Evolutionary conservation across 2,888 invertebrate genomes (phyloP).

Genomic region (Tiphia femorata): DNA sequence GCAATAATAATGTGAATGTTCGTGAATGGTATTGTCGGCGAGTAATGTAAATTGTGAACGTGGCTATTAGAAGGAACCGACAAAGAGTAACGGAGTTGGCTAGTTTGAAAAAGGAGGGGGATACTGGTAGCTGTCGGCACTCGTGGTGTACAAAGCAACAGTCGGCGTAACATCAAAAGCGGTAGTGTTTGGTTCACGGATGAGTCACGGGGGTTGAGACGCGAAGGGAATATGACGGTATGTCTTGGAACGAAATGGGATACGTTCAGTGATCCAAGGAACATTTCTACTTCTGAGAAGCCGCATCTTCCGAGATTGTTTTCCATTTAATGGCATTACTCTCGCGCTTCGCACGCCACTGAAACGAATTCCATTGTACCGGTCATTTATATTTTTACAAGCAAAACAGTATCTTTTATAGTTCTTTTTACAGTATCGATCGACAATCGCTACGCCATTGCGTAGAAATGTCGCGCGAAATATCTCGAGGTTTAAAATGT

Average conservation of each 20-base stretch:
- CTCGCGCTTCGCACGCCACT: too few species aligned
- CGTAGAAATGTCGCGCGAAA: too few species aligned
- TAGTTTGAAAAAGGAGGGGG: not conserved
- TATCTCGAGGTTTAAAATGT: too few species aligned
- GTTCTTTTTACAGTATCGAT: too few species aligned
- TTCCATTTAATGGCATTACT: slow-evolving; percentile 43
- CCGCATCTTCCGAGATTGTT: slow-evolving; percentile 42
- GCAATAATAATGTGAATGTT: too few species aligned
- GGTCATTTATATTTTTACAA: too few species aligned
- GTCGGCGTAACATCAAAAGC: slow-evolving; percentile 36
- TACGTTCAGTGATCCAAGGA: slow-evolving; percentile 34
- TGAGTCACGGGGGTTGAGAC: slow-evolving; percentile 21
- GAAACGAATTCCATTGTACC: too few species aligned
- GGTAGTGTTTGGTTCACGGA: slow-evolving; percentile 31
- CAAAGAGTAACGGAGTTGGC: not conserved
- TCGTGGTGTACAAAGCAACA: not conserved
- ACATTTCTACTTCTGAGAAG: slow-evolving; percentile 54
- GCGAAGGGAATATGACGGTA: slow-evolving; percentile 23
- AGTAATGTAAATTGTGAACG: not conserved
- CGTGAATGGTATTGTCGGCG: not conserved
- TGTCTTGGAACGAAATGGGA: slow-evolving; percentile 29
- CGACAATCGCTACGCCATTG: too few species aligned
- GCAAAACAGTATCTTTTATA: too few species aligned
- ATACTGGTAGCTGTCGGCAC: slow-evolving; percentile 1
- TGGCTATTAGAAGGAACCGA: not conserved